These are phyloP conservation scores for Euspilapteryx auroguttella DNA, from an alignment of 2,888 invertebrate species.

Conservation along the genomic window DNA sequence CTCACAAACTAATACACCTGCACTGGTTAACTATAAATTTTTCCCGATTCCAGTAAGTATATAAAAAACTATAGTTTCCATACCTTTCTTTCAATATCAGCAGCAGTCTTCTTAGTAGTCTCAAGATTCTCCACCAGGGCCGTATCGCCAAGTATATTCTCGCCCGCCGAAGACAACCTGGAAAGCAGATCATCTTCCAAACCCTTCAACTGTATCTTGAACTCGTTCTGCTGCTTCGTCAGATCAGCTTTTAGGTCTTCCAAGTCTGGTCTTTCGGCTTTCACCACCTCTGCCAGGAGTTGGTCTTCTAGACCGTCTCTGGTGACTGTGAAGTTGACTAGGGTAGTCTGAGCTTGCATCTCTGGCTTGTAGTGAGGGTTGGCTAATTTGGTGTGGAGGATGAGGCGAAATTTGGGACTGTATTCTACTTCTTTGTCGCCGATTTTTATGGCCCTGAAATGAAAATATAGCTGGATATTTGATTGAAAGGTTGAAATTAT, in stretches of 20 bases:
- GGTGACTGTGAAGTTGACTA: conserved; percentile 97
- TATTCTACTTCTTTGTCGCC: conserved; percentile 97
- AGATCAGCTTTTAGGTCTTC: conserved; percentile 93
- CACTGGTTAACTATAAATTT: too few species aligned
- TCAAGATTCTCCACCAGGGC: conserved; percentile 95
- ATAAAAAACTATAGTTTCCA: too few species aligned
- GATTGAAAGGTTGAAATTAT: too few species aligned
- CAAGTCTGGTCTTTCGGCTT: conserved; percentile 93
- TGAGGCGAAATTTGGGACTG: conserved; percentile 80
- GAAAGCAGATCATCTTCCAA: conserved; percentile 93
- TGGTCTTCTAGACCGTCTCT: conserved; percentile 96
- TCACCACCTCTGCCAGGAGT: conserved; percentile 92
- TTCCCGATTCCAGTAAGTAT: too few species aligned
- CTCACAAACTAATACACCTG: too few species aligned
- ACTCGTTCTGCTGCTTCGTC: conserved; percentile 95
- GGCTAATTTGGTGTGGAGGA: conserved; percentile 92
- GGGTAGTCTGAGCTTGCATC: conserved; percentile 96
- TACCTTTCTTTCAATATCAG: conserved; percentile 91
- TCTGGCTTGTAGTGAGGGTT: conserved; percentile 98
- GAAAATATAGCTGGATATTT: conserved; percentile 4
- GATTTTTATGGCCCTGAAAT: conserved; percentile 85
- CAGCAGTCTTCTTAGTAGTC: conserved; percentile 93
- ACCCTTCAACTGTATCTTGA: conserved; percentile 91
- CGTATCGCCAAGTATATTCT: conserved; percentile 91
- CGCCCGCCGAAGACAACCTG: conserved; percentile 87